These are phyloP conservation scores for Pristis pectinata DNA, from an alignment of 2,797 vertebrate species.

Conservation along the genomic window DNA sequence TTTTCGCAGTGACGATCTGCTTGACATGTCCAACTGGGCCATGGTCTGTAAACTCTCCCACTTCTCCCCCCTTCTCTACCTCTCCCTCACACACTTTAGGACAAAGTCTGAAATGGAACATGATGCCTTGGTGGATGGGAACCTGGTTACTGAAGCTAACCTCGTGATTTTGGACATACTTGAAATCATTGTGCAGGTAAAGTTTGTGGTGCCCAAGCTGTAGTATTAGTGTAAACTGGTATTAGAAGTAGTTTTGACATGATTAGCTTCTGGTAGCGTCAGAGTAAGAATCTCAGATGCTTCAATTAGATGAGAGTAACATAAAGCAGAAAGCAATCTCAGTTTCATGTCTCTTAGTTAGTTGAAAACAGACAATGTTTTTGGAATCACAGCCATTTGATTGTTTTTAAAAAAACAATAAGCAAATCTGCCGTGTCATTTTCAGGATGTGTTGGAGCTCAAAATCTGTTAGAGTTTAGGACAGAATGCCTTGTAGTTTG, in stretches of 20 bases:
- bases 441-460: not conserved
- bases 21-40: not conserved
- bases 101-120: conserved; percentile 80
- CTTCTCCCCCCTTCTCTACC: not conserved
- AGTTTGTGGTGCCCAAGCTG: not conserved
- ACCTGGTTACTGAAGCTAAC: conserved; percentile 77
- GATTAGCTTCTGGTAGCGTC: not conserved
- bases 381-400: not conserved
- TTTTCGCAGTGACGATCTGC: not conserved
- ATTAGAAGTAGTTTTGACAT: not conserved
- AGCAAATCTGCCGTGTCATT: not conserved
- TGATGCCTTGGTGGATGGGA: conserved; percentile 83
- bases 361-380: not conserved
- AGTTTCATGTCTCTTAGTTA: not conserved
- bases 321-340: not conserved
- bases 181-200: conserved; percentile 84
- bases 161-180: conserved; percentile 78
- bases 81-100: conserved; percentile 49
- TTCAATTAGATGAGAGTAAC: not conserved
- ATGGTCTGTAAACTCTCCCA: not conserved
- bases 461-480: not conserved
- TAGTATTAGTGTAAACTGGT: not conserved
- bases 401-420: not conserved
- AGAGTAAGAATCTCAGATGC: not conserved
- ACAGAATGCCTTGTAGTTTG: not conserved